Conservation (phyloP, 1,140 invertebrate genomes). For the Papilio aristodemus region DNA sequence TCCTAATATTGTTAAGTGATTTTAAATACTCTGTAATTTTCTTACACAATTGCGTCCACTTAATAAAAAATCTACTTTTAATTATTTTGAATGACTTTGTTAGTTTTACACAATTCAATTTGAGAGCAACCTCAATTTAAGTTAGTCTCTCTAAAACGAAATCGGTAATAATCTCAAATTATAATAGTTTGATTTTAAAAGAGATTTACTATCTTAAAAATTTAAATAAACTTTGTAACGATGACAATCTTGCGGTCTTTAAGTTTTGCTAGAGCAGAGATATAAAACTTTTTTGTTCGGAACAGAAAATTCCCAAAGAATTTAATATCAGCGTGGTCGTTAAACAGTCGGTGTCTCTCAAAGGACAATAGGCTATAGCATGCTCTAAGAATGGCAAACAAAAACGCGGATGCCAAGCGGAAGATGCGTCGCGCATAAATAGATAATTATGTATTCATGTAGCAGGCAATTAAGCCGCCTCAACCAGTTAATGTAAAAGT, state of each 20-base stretch:
- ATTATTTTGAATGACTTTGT: no score
- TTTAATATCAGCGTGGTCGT: constrained; percentile 21
- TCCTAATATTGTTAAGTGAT: no score
- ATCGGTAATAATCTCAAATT: no score
- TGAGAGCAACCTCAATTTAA: no score
- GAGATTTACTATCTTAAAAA: no score
- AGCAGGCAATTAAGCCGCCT: constrained; percentile 24
- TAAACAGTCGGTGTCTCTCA: constrained; percentile 14
- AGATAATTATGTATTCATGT: constrained; percentile 32
- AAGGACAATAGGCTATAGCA: constrained; percentile 32
- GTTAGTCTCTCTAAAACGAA: no score
- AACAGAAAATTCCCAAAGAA: constrained; percentile 19
- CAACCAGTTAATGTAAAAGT: constrained; percentile 25
- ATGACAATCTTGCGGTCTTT: not conserved
- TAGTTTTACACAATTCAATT: no score
- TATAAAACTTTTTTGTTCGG: constrained; percentile 4
- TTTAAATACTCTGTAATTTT: no score
- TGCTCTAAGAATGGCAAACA: constrained; percentile 32
- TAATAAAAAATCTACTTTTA: no score
- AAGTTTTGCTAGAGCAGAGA: not conserved
- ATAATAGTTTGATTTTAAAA: no score
- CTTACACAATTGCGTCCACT: no score
- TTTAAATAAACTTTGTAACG: no score
- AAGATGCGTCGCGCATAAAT: constrained; percentile 30
- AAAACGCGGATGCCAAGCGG: constrained; percentile 32